These are phyloP conservation scores for Clavelina lepadiformis DNA, from an alignment of 23 tunicate species.

Conservation along the genomic window DNA sequence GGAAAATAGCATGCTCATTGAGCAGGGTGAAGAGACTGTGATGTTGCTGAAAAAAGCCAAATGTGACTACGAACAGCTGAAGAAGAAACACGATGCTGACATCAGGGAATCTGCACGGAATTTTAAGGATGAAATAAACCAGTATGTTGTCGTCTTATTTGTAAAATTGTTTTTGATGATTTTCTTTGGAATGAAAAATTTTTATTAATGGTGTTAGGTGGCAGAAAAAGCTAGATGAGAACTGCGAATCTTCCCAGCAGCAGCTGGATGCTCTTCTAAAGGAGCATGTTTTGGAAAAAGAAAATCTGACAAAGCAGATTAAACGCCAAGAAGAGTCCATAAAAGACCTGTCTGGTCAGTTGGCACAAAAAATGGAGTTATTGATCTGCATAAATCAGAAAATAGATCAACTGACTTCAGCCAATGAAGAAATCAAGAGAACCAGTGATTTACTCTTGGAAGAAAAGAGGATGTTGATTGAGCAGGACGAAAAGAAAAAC, in stretches of 20 bases:
- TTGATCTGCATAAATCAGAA: not conserved
- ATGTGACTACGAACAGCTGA: slow-evolving; percentile 6
- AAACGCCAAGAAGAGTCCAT: slow-evolving; percentile 15
- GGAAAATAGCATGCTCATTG: slow-evolving; percentile 36
- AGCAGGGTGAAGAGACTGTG: slow-evolving; percentile 14
- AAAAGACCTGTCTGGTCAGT: not conserved
- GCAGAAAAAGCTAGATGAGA: slow-evolving; percentile 4
- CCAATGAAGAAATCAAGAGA: not conserved
- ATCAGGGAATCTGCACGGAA: not conserved
- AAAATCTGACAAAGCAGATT: slow-evolving; percentile 3
- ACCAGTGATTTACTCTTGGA: not conserved
- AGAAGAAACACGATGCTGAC: slow-evolving; percentile 1
- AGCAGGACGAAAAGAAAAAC: slow-evolving; percentile 2
- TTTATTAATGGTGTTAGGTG: not conserved
- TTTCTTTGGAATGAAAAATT: not conserved
- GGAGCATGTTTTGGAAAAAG: slow-evolving; percentile 5
- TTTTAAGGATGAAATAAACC: not conserved
- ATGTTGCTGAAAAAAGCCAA: slow-evolving; percentile 8
- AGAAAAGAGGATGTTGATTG: not conserved
- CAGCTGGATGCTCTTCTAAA: not conserved
- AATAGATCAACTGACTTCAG: not conserved
- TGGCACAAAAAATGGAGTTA: not conserved
- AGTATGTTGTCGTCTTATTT: slow-evolving; percentile 7
- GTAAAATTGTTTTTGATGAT: not conserved
- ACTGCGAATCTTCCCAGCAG: not conserved